Conservation (phyloP, 2,113 vertebrate genomes). For the Actinemys pallida region DNA sequence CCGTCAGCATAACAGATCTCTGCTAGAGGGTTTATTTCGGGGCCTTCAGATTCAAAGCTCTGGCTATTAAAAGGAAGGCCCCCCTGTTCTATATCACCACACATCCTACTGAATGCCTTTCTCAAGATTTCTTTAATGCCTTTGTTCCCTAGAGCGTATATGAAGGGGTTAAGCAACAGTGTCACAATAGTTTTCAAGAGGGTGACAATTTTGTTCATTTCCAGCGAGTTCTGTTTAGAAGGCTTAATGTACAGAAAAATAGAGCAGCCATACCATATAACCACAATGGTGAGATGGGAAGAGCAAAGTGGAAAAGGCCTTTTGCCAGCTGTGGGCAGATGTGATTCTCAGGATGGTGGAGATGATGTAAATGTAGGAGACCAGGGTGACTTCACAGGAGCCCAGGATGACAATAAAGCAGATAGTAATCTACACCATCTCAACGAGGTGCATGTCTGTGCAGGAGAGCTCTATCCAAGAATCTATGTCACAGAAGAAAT, state of each 20-base stretch:
- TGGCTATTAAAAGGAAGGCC: too few species aligned
- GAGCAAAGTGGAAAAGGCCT: slow-evolving; percentile 44
- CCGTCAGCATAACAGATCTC: too few species aligned
- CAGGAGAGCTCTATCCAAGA: slow-evolving; percentile 27
- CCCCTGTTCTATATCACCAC: too few species aligned
- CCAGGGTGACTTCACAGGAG: neutral
- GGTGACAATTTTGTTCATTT: slow-evolving; percentile 51
- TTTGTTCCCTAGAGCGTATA: slow-evolving; percentile 69
- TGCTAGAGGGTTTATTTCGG: too few species aligned
- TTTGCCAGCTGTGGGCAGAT: neutral
- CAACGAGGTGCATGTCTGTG: slow-evolving; percentile 10
- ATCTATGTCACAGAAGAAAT: slow-evolving; percentile 65
- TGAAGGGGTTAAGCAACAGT: slow-evolving; percentile 63
- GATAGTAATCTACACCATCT: slow-evolving; percentile 10
- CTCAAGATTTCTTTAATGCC: slow-evolving; percentile 55
- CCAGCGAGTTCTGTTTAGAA: slow-evolving; percentile 7
- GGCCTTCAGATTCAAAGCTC: too few species aligned
- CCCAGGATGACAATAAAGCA: slow-evolving; percentile 25
- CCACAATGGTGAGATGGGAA: neutral
- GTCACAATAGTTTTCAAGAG: slow-evolving; percentile 55
- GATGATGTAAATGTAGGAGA: slow-evolving; percentile 41
- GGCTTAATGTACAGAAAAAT: slow-evolving; percentile 62
- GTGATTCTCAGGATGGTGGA: neutral
- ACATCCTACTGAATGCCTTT: neutral
- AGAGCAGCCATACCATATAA: slow-evolving; percentile 13